These are phyloP conservation scores for Macrobrachium nipponense DNA, from an alignment of 1,140 invertebrate genomes.

Conservation along the genomic window DNA sequence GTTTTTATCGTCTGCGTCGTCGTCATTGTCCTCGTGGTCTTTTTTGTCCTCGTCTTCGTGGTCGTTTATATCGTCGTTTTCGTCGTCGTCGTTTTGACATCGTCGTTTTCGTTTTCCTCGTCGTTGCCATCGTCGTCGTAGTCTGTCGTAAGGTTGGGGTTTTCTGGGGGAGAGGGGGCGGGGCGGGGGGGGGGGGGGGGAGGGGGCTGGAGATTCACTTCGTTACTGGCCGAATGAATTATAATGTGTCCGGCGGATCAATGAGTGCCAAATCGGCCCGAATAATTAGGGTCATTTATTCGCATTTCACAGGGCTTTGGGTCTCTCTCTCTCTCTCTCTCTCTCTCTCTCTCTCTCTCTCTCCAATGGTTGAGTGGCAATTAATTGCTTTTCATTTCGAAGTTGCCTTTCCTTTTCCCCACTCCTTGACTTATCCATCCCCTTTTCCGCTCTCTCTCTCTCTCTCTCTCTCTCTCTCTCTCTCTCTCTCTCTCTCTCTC, in stretches of 20 bases:
- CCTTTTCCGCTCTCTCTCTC: neutral
- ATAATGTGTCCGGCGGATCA: too few relatives aligned
- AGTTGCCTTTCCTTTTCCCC: too few relatives aligned
- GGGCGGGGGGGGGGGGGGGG: too few relatives aligned
- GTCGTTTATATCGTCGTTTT: neutral
- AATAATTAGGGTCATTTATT: too few relatives aligned
- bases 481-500: constrained; percentile 21
- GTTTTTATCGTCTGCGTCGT: neutral
- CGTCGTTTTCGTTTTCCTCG: neutral
- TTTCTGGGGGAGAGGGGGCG: too few relatives aligned
- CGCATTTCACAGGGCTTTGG: too few relatives aligned
- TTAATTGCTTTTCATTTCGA: neutral
- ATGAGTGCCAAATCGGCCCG: too few relatives aligned
- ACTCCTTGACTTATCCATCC: neutral
- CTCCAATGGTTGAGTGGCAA: neutral
- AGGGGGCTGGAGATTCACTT: too few relatives aligned
- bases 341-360: neutral
- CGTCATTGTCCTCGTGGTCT: neutral
- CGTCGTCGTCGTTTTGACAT: neutral
- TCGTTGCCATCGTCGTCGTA: neutral
- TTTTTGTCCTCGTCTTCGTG: neutral
- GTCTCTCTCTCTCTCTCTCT: constrained; percentile 13
- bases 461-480: constrained; percentile 17
- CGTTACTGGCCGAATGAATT: too few relatives aligned
- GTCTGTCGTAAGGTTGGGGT: neutral